Percentiles rank a stretch among this genome's conserved stretches.
Evolutionary conservation across 2,888 invertebrate genomes (phyloP).

Genomic region (Augochlorella aurata): DNA sequence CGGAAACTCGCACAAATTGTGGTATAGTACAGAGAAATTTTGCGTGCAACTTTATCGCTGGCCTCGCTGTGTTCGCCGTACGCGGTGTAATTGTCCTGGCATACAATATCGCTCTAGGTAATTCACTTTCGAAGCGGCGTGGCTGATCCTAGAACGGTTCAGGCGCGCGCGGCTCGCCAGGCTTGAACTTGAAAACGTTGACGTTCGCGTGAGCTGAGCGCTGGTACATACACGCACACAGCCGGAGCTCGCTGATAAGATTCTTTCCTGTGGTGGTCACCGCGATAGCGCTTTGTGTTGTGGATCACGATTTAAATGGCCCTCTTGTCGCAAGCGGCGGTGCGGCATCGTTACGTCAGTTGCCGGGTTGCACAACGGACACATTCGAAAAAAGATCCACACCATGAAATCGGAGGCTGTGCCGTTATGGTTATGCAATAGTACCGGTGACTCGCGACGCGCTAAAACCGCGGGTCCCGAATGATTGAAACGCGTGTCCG

Average conservation of each 20-base stretch:
- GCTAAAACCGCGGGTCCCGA: not conserved
- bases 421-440: slow-evolving; percentile 40
- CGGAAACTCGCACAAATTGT: too few species aligned
- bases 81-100: not conserved
- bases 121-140: not conserved
- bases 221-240: not conserved
- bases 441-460: not conserved
- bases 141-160: not conserved
- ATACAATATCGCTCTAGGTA: not conserved
- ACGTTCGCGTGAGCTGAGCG: not conserved
- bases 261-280: slow-evolving; percentile 12
- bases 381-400: slow-evolving; percentile 11
- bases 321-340: slow-evolving; percentile 8
- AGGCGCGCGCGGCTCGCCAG: not conserved
- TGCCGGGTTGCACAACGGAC: slow-evolving; percentile 25
- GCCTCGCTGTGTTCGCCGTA: too few species aligned
- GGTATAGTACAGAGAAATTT: too few species aligned
- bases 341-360: slow-evolving; percentile 34
- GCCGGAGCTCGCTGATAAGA: slow-evolving; percentile 34
- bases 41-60: too few species aligned
- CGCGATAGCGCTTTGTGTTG: slow-evolving; percentile 22
- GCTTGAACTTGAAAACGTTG: not conserved
- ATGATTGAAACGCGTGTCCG: not conserved
- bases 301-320: slow-evolving; percentile 42
- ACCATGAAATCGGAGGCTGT: slow-evolving; percentile 39